phyloP scores from a whole-genome alignment of 30 jellyfish, hydroid and myxozoan species.

The Pelagia noctiluca region DNA sequence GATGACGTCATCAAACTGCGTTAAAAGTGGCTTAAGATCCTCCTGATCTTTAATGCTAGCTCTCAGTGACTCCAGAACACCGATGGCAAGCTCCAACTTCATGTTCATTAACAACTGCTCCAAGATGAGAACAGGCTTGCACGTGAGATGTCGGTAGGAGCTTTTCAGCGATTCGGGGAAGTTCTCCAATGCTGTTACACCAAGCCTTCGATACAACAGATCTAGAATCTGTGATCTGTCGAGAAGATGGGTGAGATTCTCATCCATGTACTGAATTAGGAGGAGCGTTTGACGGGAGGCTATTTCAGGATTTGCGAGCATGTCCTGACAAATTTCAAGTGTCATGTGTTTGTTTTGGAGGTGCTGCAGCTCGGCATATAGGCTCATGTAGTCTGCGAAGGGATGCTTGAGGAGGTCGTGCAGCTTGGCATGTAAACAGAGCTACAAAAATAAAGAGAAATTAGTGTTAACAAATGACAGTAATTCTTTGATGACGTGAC shows the following conservation, averaged over 20 bases:
- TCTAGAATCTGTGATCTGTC: slow-evolving; percentile 17
- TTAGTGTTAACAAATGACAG: not conserved
- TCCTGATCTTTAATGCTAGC: slow-evolving; percentile 19
- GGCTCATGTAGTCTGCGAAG: slow-evolving; percentile 29
- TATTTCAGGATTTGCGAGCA: slow-evolving; percentile 56
- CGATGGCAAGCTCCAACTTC: slow-evolving; percentile 78
- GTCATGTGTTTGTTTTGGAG: slow-evolving; percentile 60
- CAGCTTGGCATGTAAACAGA: slow-evolving; percentile 69
- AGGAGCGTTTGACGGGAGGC: slow-evolving; percentile 46
- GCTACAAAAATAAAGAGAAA: slow-evolving; percentile 25
- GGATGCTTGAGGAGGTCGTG: slow-evolving; percentile 56
- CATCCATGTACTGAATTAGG: slow-evolving; percentile 56
- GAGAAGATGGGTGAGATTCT: slow-evolving; percentile 50
- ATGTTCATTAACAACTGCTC: slow-evolving; percentile 94
- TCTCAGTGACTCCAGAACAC: slow-evolving; percentile 47
- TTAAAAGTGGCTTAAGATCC: slow-evolving; percentile 26
- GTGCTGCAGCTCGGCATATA: slow-evolving; percentile 45
- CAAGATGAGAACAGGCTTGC: slow-evolving; percentile 69
- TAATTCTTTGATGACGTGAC: not conserved
- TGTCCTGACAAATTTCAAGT: slow-evolving; percentile 51
- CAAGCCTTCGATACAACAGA: slow-evolving; percentile 40
- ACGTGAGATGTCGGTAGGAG: slow-evolving; percentile 62
- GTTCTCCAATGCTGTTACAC: slow-evolving; percentile 58
- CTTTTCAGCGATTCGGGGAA: slow-evolving; percentile 55
- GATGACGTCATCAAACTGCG: slow-evolving; percentile 67